Percentiles rank a stretch among this genome's conserved stretches.
These are phyloP conservation scores for Rhinoptilus africanus DNA, from an alignment of 2,113 vertebrate genomes.

Conservation along the genomic window DNA sequence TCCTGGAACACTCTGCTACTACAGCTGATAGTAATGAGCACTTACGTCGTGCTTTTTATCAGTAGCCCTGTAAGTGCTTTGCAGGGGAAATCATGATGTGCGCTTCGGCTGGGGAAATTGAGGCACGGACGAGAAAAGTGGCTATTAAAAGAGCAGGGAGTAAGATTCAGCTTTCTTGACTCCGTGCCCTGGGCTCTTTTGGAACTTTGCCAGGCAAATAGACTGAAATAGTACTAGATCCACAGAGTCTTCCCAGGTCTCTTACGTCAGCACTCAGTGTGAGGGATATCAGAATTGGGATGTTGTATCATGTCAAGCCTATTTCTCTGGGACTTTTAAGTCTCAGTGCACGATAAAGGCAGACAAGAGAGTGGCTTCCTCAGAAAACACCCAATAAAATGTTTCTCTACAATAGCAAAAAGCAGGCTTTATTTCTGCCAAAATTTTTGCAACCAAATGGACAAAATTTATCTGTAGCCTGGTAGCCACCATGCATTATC, in stretches of 20 bases:
- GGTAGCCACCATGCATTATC: constrained; percentile 61
- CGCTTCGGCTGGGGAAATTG: not conserved
- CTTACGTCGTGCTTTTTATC: not conserved
- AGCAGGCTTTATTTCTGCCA: constrained; percentile 65
- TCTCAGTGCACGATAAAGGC: not conserved
- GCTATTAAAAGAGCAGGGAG: not conserved
- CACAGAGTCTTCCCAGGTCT: not conserved
- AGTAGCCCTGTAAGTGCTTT: not conserved
- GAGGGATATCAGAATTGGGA: not conserved
- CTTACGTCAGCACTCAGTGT: not conserved
- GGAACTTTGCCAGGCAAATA: not conserved
- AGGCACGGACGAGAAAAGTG: not conserved
- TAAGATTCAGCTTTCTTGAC: not conserved
- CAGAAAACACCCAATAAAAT: constrained; percentile 9
- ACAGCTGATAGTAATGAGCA: not conserved
- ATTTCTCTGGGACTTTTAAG: not conserved
- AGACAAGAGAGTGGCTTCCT: constrained; percentile 8
- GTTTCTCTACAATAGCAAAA: constrained; percentile 9
- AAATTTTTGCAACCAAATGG: constrained; percentile 56
- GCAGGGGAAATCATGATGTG: not conserved
- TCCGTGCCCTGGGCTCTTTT: not conserved
- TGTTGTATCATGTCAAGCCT: not conserved
- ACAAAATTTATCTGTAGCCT: constrained; percentile 64
- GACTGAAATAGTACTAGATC: not conserved
- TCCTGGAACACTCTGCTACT: not conserved